Conservation (phyloP, 2,113 vertebrate genomes). For the Corythornis cristatus region DNA sequence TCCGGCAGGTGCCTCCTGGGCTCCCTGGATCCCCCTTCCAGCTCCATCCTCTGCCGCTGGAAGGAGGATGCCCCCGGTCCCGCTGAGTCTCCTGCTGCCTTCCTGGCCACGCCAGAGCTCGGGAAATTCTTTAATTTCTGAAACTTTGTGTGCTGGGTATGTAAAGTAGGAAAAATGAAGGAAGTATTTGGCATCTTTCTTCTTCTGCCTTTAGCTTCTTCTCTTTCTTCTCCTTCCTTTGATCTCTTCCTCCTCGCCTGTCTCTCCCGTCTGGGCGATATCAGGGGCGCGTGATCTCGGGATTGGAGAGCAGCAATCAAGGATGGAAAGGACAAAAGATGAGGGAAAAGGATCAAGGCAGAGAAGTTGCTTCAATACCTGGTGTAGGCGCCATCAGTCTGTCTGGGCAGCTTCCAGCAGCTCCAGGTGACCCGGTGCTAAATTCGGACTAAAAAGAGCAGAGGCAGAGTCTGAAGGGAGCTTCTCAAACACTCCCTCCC, state of each 20-base stretch:
- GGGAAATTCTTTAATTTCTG: conserved; percentile 2
- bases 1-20: not conserved
- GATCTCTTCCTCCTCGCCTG: conserved; percentile 48
- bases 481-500: conserved; percentile 8
- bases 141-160: not conserved
- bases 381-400: conserved; percentile 39
- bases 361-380: conserved; percentile 42
- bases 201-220: conserved; percentile 57
- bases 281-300: conserved; percentile 36
- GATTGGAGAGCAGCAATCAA: conserved; percentile 32
- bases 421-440: not conserved
- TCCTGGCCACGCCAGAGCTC: not conserved
- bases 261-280: conserved; percentile 50
- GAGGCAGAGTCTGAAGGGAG: not conserved
- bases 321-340: conserved; percentile 34
- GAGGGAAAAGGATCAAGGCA: conserved; percentile 52
- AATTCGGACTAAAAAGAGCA: conserved; percentile 12
- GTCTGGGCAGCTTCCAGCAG: conserved; percentile 24
- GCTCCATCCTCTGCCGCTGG: not conserved
- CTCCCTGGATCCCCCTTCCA: not conserved
- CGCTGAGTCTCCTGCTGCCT: not conserved
- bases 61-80: not conserved
- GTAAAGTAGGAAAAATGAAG: conserved; percentile 36
- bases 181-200: conserved; percentile 47
- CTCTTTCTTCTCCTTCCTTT: conserved; percentile 57